Evolutionary conservation across 2,113 vertebrate genomes (phyloP).

Genomic region (Phylloscopus trochiloides): DNA sequence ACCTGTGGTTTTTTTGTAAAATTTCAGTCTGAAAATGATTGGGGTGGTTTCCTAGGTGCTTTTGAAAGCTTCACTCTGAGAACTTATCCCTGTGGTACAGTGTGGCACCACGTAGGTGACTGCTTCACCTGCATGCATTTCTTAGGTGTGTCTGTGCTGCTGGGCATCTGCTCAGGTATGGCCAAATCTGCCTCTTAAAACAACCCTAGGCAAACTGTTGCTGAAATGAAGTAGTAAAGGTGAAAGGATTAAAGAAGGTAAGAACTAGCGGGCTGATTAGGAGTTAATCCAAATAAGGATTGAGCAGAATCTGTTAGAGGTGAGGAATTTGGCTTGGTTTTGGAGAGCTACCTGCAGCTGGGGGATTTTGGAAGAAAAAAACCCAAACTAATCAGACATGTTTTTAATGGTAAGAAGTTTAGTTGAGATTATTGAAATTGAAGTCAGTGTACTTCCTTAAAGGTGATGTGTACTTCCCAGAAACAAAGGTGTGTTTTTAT

Average conservation of each 20-base stretch:
- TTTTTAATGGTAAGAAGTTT: not conserved
- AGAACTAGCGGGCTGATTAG: not conserved
- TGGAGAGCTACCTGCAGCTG: not conserved
- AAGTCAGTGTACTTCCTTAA: not conserved
- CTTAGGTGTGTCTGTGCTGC: not conserved
- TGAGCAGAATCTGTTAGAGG: not conserved
- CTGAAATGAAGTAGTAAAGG: not conserved
- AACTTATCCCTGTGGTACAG: rapidly evolving
- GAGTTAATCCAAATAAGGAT: not conserved
- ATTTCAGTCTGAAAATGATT: not conserved
- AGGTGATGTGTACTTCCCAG: not conserved
- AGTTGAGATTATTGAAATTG: not conserved
- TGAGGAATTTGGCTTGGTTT: not conserved
- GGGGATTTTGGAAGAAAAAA: not conserved
- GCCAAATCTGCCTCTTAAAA: not conserved
- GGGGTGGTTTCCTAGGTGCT: not conserved
- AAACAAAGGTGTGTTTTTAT: not conserved
- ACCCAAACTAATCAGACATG: not conserved
- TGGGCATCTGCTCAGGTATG: not conserved
- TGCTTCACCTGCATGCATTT: not conserved
- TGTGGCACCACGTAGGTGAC: not conserved
- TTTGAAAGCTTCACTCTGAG: not conserved
- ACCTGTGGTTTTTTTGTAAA: not conserved
- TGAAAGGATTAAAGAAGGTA: not conserved
- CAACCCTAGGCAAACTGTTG: not conserved